Percentiles rank a stretch among this genome's conserved stretches.
Conservation (phyloP, 2,797 vertebrate species). For the Pseudotriccus pelzelni region DNA sequence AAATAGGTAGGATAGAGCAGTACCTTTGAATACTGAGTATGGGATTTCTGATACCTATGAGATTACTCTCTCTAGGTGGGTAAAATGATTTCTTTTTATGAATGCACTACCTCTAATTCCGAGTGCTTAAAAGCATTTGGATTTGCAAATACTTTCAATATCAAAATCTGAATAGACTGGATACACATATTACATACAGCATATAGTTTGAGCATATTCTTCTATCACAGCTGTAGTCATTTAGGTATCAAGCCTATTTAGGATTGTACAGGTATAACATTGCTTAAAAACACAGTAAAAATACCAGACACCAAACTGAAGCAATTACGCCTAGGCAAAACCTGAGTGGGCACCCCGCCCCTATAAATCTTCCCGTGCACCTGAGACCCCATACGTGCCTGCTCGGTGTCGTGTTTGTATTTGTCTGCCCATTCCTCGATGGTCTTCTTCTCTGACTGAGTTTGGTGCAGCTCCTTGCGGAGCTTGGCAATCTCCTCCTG, state of each 20-base stretch:
- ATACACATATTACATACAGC: background rate
- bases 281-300: background rate
- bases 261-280: background rate
- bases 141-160: background rate
- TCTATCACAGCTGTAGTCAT: background rate
- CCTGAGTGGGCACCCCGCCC: background rate
- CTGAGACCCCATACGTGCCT: conserved; percentile 70
- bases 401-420: conserved; percentile 91
- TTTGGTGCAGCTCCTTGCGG: conserved; percentile 85
- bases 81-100: background rate
- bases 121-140: background rate
- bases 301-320: background rate
- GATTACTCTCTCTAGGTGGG: background rate
- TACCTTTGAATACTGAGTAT: background rate
- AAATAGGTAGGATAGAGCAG: background rate
- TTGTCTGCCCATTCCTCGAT: conserved; percentile 89
- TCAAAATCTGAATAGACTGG: background rate
- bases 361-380: background rate
- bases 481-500: conserved; percentile 91
- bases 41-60: background rate
- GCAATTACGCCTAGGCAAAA: background rate
- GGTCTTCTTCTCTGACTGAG: conserved; percentile 89
- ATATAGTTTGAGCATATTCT: background rate
- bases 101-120: background rate
- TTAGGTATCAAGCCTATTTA: background rate